Evolutionary conservation across 2,797 vertebrate genomes (phyloP).

Genomic region (Euthynnus affinis): DNA sequence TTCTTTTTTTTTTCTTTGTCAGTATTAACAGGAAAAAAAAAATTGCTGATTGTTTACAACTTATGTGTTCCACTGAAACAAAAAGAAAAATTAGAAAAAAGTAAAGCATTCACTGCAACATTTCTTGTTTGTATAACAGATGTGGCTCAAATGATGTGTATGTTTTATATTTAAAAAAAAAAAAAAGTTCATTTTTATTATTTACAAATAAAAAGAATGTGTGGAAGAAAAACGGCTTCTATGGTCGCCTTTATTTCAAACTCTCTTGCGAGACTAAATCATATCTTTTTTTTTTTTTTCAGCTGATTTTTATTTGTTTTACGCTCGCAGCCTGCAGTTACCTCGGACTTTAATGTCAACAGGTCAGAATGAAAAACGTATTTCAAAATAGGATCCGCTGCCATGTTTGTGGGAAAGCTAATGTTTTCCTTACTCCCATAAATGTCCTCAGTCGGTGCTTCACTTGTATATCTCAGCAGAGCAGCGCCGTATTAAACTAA

Average conservation of each 20-base stretch:
- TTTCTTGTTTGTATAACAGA: slow-evolving; percentile 90
- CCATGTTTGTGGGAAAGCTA: slow-evolving; percentile 56
- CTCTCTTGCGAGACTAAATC: background rate
- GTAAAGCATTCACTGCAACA: slow-evolving; percentile 86
- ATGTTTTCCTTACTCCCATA: slow-evolving; percentile 54
- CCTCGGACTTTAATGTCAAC: slow-evolving; percentile 21
- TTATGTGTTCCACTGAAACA: slow-evolving; percentile 86
- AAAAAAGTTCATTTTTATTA: slow-evolving; percentile 90
- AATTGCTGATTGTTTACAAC: slow-evolving; percentile 89
- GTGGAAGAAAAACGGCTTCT: slow-evolving; percentile 80
- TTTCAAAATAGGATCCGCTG: slow-evolving; percentile 11
- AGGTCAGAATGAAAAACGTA: slow-evolving; percentile 18
- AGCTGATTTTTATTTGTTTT: background rate
- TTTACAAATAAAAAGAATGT: slow-evolving; percentile 91
- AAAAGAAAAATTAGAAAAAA: slow-evolving; percentile 77
- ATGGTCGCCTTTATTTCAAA: background rate
- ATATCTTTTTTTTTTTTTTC: too few species aligned
- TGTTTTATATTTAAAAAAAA: slow-evolving; percentile 87
- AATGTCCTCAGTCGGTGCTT: slow-evolving; percentile 27
- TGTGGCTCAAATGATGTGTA: slow-evolving; percentile 91
- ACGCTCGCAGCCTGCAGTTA: background rate
- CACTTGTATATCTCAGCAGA: slow-evolving; percentile 32
- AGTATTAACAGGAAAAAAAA: slow-evolving; percentile 84
- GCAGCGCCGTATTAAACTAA: background rate
- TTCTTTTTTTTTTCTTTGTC: slow-evolving; percentile 78